Evolutionary conservation across 2,888 invertebrate species (phyloP), one percentile per base, ranked within the genome.

Genomic region (Dicyrtoma fusca): DNA sequence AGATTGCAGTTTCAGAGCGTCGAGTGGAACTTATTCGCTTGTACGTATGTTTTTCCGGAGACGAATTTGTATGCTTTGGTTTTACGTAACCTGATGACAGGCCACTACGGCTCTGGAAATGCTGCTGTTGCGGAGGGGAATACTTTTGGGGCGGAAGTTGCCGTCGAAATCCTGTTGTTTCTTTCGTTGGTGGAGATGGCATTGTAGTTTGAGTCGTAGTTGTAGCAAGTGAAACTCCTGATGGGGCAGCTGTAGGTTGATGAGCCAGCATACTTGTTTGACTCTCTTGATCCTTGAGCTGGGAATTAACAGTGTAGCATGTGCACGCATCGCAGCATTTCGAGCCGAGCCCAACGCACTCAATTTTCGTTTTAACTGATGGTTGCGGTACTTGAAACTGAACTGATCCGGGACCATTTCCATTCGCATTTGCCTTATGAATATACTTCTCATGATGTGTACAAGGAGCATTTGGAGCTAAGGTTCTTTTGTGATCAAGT

Each of bases 261-360:
- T 34, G 25, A n/a, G 49, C 13, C 17, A 26, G 44, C 17, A 63
- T 19, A 13, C 21, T 44, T 2, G 68, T 68, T 19, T 68, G 68
- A 68, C 53, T 55, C 34, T 68, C 68, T 42, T 55, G 53, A 42
- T 68, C 68, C 19, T 55, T 68, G 1, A 55, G n/a, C 2, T 19
- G 53, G 8, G 34, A 34, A n/a, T 53, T 23, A 4, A 26, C n/a
- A 4, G 14, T 14, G 17, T 17, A 49, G 55, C 68, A 68, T 13
- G 68, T 68, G 26, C 68, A 68, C 5, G 68, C 53, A n/a, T 26
- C 68, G 21, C 68, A 68, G 23, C 68, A 68, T 59, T 25, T 59
- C 17, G 59, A 23, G 5, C 13, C 49, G 11, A 49, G 14, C 3
- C 4, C 13, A 8, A 8, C 8, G 34, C 34, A 34, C 3, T 3